Evolutionary conservation across 2,797 vertebrate species (phyloP).

Genomic region (Triplophysa yarkandensis): DNA sequence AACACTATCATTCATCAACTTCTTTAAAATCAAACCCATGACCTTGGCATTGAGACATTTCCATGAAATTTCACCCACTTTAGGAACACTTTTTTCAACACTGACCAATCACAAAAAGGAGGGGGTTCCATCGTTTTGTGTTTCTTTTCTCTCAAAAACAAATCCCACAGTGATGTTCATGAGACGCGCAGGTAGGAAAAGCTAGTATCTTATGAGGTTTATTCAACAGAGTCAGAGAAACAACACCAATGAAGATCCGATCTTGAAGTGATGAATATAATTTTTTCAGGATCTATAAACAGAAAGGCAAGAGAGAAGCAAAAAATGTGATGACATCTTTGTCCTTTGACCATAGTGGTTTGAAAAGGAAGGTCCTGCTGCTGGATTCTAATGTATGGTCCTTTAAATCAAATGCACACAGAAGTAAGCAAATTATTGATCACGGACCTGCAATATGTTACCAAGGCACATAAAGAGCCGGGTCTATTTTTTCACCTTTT

Average conservation of each 20-base stretch:
- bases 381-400: too few species aligned
- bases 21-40: neutral
- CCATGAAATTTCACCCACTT: slow-evolving; percentile 23
- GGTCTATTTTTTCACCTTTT: too few species aligned
- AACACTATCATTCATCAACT: neutral
- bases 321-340: too few species aligned
- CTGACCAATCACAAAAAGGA: slow-evolving; percentile 5
- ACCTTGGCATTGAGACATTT: neutral
- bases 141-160: neutral
- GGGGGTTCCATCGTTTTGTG: neutral
- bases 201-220: neutral
- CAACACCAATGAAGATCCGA: neutral
- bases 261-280: too few species aligned
- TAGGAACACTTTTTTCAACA: slow-evolving; percentile 43
- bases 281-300: too few species aligned
- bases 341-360: too few species aligned
- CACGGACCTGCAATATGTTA: too few species aligned
- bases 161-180: neutral
- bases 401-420: neutral
- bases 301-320: too few species aligned
- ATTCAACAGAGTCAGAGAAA: neutral
- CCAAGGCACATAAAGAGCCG: too few species aligned
- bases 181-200: neutral
- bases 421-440: neutral
- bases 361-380: too few species aligned